These are phyloP conservation scores for Pocillopora damicornis DNA, from an alignment of 64 coral and sea anemone species.

Conservation along the genomic window DNA sequence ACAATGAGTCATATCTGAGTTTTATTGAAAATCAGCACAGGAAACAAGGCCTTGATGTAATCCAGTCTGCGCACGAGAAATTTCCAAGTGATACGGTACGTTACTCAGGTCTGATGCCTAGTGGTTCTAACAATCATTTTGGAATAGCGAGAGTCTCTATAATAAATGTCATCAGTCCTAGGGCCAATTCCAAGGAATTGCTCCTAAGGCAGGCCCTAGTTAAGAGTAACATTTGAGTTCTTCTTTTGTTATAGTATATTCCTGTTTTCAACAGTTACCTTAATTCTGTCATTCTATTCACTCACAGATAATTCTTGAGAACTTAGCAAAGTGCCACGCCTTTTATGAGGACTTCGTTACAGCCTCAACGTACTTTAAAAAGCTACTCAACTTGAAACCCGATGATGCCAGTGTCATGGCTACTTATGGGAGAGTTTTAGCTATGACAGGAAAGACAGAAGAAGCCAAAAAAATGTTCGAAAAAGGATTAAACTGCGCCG, in stretches of 20 bases:
- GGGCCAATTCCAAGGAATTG: no score
- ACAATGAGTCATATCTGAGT: slow-evolving; percentile 73
- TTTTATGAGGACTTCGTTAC: slow-evolving; percentile 59
- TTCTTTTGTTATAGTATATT: no score
- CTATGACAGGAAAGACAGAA: slow-evolving; percentile 51
- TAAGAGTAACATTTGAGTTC: no score
- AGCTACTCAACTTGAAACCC: slow-evolving; percentile 18
- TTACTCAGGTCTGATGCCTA: neutral
- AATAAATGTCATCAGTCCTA: no score
- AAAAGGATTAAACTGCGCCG: slow-evolving; percentile 62
- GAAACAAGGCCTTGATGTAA: slow-evolving; percentile 50
- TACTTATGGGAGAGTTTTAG: slow-evolving; percentile 46
- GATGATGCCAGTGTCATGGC: neutral
- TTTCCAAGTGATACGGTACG: slow-evolving; percentile 70
- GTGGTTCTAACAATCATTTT: no score
- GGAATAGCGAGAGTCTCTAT: no score
- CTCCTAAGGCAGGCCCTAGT: no score
- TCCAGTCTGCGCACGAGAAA: slow-evolving; percentile 51
- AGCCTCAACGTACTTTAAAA: slow-evolving; percentile 33
- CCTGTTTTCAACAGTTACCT: no score
- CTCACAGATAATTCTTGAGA: slow-evolving; percentile 54
- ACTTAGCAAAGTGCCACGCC: slow-evolving; percentile 42
- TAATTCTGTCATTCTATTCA: neutral
- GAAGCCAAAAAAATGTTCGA: slow-evolving; percentile 43
- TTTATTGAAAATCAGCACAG: slow-evolving; percentile 65